Evolutionary conservation across 2,113 vertebrate genomes (phyloP), one percentile per base, ranked within the genome.

Genomic region (Mungos mungo): DNA sequence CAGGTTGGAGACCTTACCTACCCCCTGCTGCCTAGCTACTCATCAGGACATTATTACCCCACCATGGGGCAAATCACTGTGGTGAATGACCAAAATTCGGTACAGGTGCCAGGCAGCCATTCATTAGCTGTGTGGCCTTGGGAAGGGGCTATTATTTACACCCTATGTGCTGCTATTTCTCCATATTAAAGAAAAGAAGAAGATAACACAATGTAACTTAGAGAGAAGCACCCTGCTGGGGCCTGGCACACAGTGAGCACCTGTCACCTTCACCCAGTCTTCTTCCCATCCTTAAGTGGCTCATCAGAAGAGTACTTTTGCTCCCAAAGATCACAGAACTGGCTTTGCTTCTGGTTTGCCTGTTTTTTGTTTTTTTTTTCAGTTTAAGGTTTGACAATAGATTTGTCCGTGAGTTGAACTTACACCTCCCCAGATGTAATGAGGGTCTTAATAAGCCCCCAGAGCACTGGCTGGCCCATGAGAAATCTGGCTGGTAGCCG

Each of bases 391-490:
- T 69, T 68, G 41, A 79, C 11, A 68, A 33, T 7, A 18, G 25
- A 65, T 89, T 69, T 87, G 29, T 41, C 47, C 66, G 12, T 27
- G 14, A 72, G 76, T 19, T 92, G 65, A 77, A 65, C 29, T 80
- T 38, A 91, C n/a, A 47, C 19, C 35, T 41, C 29, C 63, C 86
- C n/a, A 47, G 69, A 87, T 23, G n/a, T 65, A 33, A 2, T 66
- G 38, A 80, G 35, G 31, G 72, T 86, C 68, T 95, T 97, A 92
- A 45, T 27, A 90, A 82, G 79, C 1, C 86, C 97, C 35, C n/a
- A 50, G 41, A 88, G 52, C 60, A 88, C 96, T 83, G 84, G 35
- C 38, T 84, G 86, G 45, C 94, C 66, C 74, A 47, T 66, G 72
- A 10, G 0, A 5, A 15, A 10, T 47, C 50, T 18, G 38, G 83